Conservation (phyloP, 2,888 invertebrate genomes). For the Eupithecia exiguata region DNA sequence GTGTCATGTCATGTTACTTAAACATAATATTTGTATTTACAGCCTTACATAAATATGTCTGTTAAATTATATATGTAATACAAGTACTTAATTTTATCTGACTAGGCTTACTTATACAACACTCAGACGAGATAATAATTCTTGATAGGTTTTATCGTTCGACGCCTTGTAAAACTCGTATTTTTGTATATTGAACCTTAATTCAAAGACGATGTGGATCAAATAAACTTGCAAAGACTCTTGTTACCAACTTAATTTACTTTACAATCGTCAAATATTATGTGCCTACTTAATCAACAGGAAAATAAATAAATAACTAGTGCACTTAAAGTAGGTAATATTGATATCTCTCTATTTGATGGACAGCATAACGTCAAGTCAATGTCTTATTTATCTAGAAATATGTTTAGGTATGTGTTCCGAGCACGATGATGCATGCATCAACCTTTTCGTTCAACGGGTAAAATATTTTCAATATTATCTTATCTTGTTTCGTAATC, state of each 20-base stretch:
- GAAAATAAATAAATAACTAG: not conserved
- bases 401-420: not conserved
- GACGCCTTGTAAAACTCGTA: constrained; percentile 30
- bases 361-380: not conserved
- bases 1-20: constrained; percentile 6
- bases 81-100: constrained; percentile 30
- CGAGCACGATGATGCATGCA: not conserved
- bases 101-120: constrained; percentile 40
- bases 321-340: not conserved
- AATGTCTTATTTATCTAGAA: not conserved
- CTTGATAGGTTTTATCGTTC: constrained; percentile 44
- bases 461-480: no score
- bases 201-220: not conserved
- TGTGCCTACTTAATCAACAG: not conserved
- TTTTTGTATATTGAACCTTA: constrained; percentile 25
- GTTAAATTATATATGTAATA: not conserved
- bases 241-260: constrained; percentile 2
- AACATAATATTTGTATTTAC: constrained; percentile 1
- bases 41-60: constrained; percentile 3
- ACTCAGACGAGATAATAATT: constrained; percentile 39
- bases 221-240: not conserved
- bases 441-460: no score
- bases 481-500: no score
- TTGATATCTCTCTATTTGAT: not conserved
- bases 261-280: constrained; percentile 1